Evolutionary conservation across 2,113 vertebrate species (phyloP), one percentile per base, ranked within the genome.

Genomic region (Gobio gobio): DNA sequence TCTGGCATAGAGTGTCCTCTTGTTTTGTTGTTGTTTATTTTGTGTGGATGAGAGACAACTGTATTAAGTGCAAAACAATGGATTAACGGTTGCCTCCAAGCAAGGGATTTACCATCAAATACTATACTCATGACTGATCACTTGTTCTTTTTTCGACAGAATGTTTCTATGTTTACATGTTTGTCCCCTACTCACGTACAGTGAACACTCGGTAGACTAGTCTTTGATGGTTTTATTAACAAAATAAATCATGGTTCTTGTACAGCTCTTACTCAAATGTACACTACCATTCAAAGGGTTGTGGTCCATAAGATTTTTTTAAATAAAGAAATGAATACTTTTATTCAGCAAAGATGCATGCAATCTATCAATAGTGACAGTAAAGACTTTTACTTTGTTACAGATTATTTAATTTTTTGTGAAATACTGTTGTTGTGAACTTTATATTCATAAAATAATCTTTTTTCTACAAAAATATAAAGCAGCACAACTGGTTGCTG

Each of bases 1-100:
- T 73, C 51, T 12, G 40, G 10, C 64, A 58, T 26, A 29, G 29
- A 54, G 10, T 78, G 10, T 76, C 54, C 74, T 51, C 14, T 24
- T 74, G 54, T 72, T 78, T 59, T 56, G 75, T 33, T 70, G 56
- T 79, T 64, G 78, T 81, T 63, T 49, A 47, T 63, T 63, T 63
- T 63, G 4, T 81, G 33, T 13, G 5, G 16, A 66, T 47, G 2
- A 4, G n/a, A 81, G 4, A 49, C 24, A 4, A 49, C 59, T 29
- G 58, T 64, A 64, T 64, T 80, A 45, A 7, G 33, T 3, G 40
- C 10, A 16, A 47, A 22, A 64, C 77, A 36, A 77, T 73, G 75
- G 10, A 8, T 4, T 20, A 56, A 12, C 18, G 18, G 56, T 77
- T 61, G 56, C 33, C 43, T 73, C 70, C 70, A 24, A 47, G 70